phyloP scores from a whole-genome alignment of 1,140 invertebrate genomes.

The Daktulosphaira vitifoliae region DNA sequence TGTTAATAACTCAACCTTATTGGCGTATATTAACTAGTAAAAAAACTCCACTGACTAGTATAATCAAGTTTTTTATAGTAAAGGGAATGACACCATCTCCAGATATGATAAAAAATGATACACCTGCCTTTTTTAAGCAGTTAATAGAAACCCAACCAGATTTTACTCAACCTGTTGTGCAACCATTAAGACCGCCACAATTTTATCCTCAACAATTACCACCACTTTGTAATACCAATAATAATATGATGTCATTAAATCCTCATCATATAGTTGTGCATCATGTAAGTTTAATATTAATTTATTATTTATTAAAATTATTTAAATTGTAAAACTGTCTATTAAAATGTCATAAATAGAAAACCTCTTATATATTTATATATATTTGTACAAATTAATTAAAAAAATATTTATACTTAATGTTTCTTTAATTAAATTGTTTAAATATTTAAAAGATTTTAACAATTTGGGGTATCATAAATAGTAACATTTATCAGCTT shows the following conservation, averaged over 20 bases:
- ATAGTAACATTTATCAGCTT: too few species aligned
- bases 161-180: background rate
- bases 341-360: too few species aligned
- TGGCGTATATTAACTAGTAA: background rate
- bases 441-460: too few species aligned
- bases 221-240: too few species aligned
- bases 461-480: too few species aligned
- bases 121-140: background rate
- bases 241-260: constrained; percentile 1
- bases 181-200: background rate
- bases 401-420: too few species aligned
- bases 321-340: too few species aligned
- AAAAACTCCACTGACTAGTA: background rate
- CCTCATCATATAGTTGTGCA: background rate
- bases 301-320: too few species aligned
- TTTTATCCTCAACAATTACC: background rate
- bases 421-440: too few species aligned
- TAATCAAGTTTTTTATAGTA: constrained; percentile 14
- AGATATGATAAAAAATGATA: background rate
- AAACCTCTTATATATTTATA: too few species aligned
- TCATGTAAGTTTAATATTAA: background rate
- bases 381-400: too few species aligned
- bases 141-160: constrained; percentile 22
- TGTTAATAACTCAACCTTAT: background rate
- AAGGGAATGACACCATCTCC: background rate